Percentiles rank a stretch among this genome's conserved stretches.
These are phyloP conservation scores for Phataginus tricuspis DNA, from an alignment of 2,797 vertebrate species.

Conservation along the genomic window DNA sequence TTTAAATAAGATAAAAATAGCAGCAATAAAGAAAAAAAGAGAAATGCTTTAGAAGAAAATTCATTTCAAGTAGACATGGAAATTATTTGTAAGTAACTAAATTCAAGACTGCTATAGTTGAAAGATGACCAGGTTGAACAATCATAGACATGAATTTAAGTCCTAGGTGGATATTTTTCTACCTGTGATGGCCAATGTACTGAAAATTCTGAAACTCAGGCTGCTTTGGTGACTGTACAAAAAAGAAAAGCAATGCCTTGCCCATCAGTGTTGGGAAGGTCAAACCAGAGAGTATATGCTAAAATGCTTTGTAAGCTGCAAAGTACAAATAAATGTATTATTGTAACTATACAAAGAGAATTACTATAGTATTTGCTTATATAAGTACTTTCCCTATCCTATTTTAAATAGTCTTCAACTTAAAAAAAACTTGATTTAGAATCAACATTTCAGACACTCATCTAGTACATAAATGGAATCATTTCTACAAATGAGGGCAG, in stretches of 20 bases:
- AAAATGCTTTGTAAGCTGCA: background rate
- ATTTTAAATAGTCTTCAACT: slow-evolving; percentile 52
- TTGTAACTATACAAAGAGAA: background rate
- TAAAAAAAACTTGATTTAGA: slow-evolving; percentile 51
- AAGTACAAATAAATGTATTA: slow-evolving; percentile 29
- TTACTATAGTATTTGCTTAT: slow-evolving; percentile 61
- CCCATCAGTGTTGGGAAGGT: background rate
- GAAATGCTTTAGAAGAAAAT: background rate
- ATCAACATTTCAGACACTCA: slow-evolving; percentile 52
- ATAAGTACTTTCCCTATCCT: slow-evolving; percentile 35
- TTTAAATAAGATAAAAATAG: too few species aligned
- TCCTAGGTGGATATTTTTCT: background rate
- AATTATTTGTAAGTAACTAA: background rate
- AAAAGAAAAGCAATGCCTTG: background rate
- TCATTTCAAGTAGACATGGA: background rate
- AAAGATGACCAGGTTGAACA: background rate
- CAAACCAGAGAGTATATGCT: background rate
- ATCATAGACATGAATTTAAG: background rate
- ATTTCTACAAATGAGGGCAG: slow-evolving; percentile 56
- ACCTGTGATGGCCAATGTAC: background rate
- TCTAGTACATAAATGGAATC: slow-evolving; percentile 29
- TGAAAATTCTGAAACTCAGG: background rate
- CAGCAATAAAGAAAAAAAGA: too few species aligned
- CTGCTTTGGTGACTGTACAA: background rate
- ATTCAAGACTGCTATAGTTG: background rate